Evolutionary conservation across 2,888 invertebrate genomes (phyloP), one percentile per base, ranked within the genome.

Genomic region (Drosophila paranaensis): DNA sequence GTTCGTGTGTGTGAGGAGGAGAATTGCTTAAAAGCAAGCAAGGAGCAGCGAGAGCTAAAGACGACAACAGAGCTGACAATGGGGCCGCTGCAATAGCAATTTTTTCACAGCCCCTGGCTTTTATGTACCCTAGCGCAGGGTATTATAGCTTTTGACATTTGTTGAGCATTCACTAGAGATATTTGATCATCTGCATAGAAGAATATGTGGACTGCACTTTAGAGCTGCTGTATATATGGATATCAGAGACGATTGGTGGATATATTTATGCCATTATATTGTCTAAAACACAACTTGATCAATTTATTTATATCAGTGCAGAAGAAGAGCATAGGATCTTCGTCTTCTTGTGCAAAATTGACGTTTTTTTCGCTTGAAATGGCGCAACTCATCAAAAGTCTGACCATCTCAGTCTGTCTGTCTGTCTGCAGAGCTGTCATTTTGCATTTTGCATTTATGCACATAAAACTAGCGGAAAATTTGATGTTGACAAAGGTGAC

Each of bases 401-500:
- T 20, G 35, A 35, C 70, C 71, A 68, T 57, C 56, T 57, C 20
- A 20, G 66, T 55, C 61, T 39, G 16, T 33, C 35, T 39, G 50
- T 46, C 6, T 39, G 37, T 33, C 42, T 54, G 53, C 42, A 33
- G 42, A 56, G 42, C 50, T 80, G 72, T 45, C 70, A 67, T 71
- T 66, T 66, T 54, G 56, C 60, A 64, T 83, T 74, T 75, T 58
- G 71, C 77, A 87, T 84, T 82, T 77, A 79, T 88, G 77, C 78
- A 78, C 76, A 90, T 78, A 88, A 82, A 88, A 86, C 77, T 73
- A 74, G 79, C 77, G 77, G 69, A 79, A 84, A 90, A 87, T 84
- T 77, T 75, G 65, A 82, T 90, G 80, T 89, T 88, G 88, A 88
- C 90, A 78, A 81, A 86, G 90, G 77, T 89, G 90, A 86, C 90